Conservation (phyloP, 2,113 vertebrate species). For the Mus spicilegus region DNA sequence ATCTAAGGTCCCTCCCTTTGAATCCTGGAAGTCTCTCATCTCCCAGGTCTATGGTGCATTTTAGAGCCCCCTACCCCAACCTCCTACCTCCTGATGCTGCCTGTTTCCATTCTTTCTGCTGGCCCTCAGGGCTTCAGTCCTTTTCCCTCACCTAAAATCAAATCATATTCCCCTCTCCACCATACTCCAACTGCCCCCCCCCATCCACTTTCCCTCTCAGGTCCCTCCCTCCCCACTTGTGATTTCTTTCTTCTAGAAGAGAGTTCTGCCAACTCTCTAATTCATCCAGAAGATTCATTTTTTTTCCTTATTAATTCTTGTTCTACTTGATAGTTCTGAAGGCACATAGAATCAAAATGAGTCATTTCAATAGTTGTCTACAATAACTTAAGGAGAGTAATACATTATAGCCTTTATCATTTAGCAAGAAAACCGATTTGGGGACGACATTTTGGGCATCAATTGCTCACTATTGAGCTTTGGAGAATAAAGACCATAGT, state of each 20-base stretch:
- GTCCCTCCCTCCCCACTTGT: no score
- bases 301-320: neutral
- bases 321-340: neutral
- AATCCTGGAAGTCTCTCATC: no score
- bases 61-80: no score
- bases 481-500: neutral
- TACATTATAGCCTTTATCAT: neutral
- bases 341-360: neutral
- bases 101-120: no score
- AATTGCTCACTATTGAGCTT: fast-evolving
- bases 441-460: neutral
- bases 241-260: neutral
- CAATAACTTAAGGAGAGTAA: neutral
- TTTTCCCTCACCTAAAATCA: no score
- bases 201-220: no score
- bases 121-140: no score
- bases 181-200: no score
- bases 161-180: no score
- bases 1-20: no score
- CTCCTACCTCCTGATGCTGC: no score
- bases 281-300: neutral
- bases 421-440: neutral
- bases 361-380: neutral
- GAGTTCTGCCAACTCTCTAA: neutral
- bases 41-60: no score